phyloP scores from a whole-genome alignment of 2,888 invertebrate genomes.

The Nebria salina region DNA sequence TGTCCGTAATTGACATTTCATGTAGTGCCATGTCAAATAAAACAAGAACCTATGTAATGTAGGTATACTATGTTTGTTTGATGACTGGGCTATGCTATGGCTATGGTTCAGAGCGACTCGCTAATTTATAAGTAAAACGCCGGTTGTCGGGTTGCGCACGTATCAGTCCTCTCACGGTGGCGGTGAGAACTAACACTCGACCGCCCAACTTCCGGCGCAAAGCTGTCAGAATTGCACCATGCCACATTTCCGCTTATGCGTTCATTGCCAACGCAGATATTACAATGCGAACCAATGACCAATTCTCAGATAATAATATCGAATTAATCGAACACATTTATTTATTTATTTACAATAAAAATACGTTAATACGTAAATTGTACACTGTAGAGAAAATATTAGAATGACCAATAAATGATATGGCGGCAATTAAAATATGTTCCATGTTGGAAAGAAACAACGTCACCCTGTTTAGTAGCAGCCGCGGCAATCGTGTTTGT shows the following conservation, averaged over 20 bases:
- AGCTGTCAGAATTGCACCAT: slow-evolving; percentile 18
- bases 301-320: neutral
- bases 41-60: slow-evolving; percentile 3
- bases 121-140: slow-evolving; percentile 20
- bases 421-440: neutral
- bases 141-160: neutral
- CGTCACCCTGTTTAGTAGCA: neutral
- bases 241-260: slow-evolving; percentile 5
- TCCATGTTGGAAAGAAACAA: neutral
- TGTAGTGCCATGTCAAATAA: slow-evolving; percentile 26
- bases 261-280: slow-evolving; percentile 18
- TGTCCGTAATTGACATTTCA: slow-evolving; percentile 30
- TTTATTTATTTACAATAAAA: neutral
- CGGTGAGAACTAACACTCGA: slow-evolving; percentile 13
- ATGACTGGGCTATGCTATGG: neutral
- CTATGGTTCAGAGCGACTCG: neutral
- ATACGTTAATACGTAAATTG: neutral
- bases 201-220: slow-evolving; percentile 11
- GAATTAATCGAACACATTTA: no score
- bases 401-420: neutral
- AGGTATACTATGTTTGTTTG: neutral
- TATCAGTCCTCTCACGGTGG: slow-evolving; percentile 21
- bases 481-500: neutral
- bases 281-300: neutral
- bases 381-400: no score